Percentiles rank a stretch among this genome's conserved stretches.
Conservation (phyloP, 1,140 invertebrate genomes). For the Nephila pilipes region DNA sequence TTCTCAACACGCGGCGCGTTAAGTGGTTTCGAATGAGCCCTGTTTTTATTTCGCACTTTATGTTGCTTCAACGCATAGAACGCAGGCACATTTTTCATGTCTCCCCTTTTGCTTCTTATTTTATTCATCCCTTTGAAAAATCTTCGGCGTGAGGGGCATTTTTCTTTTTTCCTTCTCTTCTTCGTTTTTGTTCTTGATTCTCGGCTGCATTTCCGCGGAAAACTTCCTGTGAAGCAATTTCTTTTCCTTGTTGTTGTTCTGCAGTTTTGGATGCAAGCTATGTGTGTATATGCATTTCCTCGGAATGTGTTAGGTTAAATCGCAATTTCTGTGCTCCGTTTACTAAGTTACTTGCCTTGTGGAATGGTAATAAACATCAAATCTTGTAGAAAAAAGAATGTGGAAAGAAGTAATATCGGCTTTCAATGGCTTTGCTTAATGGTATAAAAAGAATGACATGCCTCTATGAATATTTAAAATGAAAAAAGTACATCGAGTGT, state of each 20-base stretch:
- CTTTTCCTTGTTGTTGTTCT: slow-evolving; percentile 1
- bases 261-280: not conserved
- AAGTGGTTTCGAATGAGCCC: slow-evolving; percentile 69
- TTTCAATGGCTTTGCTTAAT: not conserved
- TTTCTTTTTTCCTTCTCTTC: slow-evolving; percentile 1
- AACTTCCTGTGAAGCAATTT: slow-evolving; percentile 37
- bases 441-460: not conserved
- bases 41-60: slow-evolving; percentile 68
- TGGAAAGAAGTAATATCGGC: not conserved
- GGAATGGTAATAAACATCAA: slow-evolving; percentile 19
- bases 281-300: slow-evolving; percentile 14
- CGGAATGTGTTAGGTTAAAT: slow-evolving; percentile 37
- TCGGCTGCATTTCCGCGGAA: slow-evolving; percentile 1
- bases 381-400: not conserved
- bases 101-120: slow-evolving; percentile 36
- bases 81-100: slow-evolving; percentile 17
- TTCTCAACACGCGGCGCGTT: slow-evolving; percentile 53
- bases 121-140: slow-evolving; percentile 51
- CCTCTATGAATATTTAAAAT: not conserved
- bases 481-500: too few relatives aligned
- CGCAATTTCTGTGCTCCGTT: slow-evolving; percentile 24
- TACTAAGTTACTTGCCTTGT: not conserved
- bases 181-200: not conserved
- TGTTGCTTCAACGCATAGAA: slow-evolving; percentile 34
- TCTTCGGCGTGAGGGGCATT: not conserved